Evolutionary conservation across 2,113 vertebrate genomes (phyloP).

Genomic region (Tauraco erythrolophus): DNA sequence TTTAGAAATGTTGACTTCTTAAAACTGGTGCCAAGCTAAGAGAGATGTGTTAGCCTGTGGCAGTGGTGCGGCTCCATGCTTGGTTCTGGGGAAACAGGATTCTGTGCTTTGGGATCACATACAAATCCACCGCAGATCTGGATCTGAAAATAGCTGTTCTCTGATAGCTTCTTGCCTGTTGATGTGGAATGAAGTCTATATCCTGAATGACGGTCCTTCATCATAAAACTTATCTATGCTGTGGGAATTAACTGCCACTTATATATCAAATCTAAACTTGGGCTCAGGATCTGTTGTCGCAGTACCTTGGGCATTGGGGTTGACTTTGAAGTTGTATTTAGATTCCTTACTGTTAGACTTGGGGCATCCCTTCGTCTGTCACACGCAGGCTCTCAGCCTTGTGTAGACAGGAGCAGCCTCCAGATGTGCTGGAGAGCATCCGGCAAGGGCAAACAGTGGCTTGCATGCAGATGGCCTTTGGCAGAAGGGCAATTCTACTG

Average conservation of each 20-base stretch:
- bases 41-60: background rate
- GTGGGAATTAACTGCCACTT: background rate
- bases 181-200: background rate
- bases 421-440: background rate
- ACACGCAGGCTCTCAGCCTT: accelerated
- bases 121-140: background rate
- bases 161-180: background rate
- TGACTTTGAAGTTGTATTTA: background rate
- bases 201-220: background rate
- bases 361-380: background rate
- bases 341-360: background rate
- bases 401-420: background rate
- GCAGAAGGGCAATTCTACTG: background rate
- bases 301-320: background rate
- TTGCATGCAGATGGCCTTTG: background rate
- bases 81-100: background rate
- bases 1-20: constrained; percentile 36
- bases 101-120: background rate
- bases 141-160: background rate
- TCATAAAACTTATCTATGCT: background rate
- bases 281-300: background rate
- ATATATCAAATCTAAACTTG: background rate
- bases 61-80: background rate
- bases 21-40: background rate
- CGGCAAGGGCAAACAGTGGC: background rate